These are phyloP conservation scores for Drosophila sturtevanti DNA, from an alignment of 1,140 invertebrate genomes.

Conservation along the genomic window DNA sequence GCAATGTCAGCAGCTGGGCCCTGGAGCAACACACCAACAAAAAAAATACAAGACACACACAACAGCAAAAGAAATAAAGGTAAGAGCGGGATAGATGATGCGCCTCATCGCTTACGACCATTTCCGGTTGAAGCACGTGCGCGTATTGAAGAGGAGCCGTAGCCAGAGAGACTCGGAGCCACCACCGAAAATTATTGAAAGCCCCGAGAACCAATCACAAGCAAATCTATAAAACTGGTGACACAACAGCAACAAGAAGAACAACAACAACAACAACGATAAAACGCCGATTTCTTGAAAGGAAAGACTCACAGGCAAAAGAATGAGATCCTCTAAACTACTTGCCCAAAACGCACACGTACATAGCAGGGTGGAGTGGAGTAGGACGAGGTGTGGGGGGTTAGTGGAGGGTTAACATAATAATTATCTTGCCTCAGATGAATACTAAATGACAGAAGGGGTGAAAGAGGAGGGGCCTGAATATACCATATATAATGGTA, in stretches of 20 bases:
- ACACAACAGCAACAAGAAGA: conserved; percentile 25
- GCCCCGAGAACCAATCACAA: conserved; percentile 65
- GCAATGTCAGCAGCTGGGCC: conserved; percentile 46
- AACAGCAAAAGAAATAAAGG: conserved; percentile 9
- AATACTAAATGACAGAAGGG: conserved; percentile 43
- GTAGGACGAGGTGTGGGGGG: neutral
- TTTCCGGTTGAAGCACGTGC: conserved; percentile 82
- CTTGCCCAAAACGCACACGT: conserved; percentile 76
- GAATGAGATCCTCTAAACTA: conserved; percentile 42
- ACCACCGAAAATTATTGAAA: conserved; percentile 59
- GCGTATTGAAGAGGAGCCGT: conserved; percentile 64
- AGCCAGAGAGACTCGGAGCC: conserved; percentile 28
- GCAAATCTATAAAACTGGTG: conserved; percentile 59
- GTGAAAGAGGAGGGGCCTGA: neutral
- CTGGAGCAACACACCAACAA: conserved; percentile 20
- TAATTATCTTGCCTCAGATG: conserved; percentile 63
- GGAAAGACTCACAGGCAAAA: neutral
- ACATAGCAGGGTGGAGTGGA: conserved; percentile 26
- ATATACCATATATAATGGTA: neutral
- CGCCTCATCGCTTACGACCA: conserved; percentile 72
- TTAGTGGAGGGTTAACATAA: conserved; percentile 68
- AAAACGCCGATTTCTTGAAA: neutral
- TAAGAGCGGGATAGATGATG: conserved; percentile 55
- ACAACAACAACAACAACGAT: conserved; percentile 4
- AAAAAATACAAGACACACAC: neutral